Base-by-base conservation (phyloP, 2,113 vertebrate genomes). In the Phylloscopus trochiloides region DNA sequence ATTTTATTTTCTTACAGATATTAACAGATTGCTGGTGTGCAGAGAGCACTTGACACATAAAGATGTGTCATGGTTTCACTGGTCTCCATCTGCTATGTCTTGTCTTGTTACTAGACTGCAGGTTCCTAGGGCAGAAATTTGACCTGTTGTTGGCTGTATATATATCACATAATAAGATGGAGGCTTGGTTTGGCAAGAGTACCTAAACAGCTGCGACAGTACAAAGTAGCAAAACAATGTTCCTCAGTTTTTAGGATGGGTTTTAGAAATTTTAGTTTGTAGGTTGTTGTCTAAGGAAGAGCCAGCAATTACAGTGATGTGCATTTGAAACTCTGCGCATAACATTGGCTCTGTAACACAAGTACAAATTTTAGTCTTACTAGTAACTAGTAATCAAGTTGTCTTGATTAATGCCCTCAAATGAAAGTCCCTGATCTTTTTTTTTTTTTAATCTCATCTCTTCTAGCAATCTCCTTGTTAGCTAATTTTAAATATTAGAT, bases 41-140 rank as follows among this genome's bases (percentile, higher is more conserved):
- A 74, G 59, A 63, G 42, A 68, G 16, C 0, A 0, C 18, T 58
- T 84, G 34, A 59, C 3, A 4, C 7, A 0, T 48, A 18, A 72
- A 76, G 16, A 51, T 61, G 31, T 73, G 71, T 61, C 3, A 3
- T 67, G 62, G 7, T 75, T 78, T 95, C 62, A 42, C 48, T 59
- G 31, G 26, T 54, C 18, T 43, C 34, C 17, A 31, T 51, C 43
- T 48, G 54, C 42, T 80, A 1, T 65, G 18, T 80, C 31, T n/a
- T 65, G 32, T 86, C 54, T n/a, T 63, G 18, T 61, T 80, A 47
- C 40, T 66, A 52, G 28, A n/a, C 47, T 74, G 7, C 29, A 42
- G 11, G 16, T 31, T 92, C 17, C 63, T 52, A 42, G 50, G 45
- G 18, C 36, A 68, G 80, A 51, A 16, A 25, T n/a, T 79, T 72